Base-by-base conservation (phyloP, 2,888 invertebrate genomes). In the Drosophila falleni region DNA sequence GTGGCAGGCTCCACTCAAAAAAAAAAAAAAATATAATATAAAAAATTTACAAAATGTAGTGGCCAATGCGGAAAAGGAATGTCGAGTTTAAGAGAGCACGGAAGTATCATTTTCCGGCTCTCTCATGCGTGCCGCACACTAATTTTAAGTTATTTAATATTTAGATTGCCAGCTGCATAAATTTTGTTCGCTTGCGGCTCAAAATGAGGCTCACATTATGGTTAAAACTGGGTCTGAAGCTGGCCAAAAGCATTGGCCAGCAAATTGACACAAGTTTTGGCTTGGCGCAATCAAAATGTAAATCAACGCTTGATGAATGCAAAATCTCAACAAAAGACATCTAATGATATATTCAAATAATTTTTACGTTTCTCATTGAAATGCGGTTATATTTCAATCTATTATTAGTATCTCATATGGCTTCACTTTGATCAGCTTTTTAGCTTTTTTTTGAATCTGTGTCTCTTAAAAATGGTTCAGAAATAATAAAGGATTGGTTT, bases 131-230 rank as follows among this genome's bases (percentile, higher is more conserved):
- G 79, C 54, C 69, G 84, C 87, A 76, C 87, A 87, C 89, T 84
- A 84, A 84, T 84, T 89, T 74, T 69, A 46, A 74, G 78, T 72
- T 83, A 78, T 84, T 84, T 89, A 88, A 84, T 83, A 88, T 88
- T 80, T 69, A 78, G 83, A 75, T 80, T 73, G 77, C 64, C 69
- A 70, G 73, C 71, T 80, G 84, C 87, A 84, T 86, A 81, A 70
- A 83, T 76, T 80, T 69, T 49, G 42, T 55, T 55, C 10, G 55
- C 42, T 41, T 35, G 33, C 37, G n/a, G 41, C 63, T 44, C 16
- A 2, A 15, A 42, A 41, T 55, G 42, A 41, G 37, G 39, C 37
- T 56, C n/a, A 5, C 51, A 51, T 16, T 23, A 35, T 29, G 41
- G 41, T 31, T 26, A 5, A 39, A 8, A 33, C 39, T 53, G 37